Evolutionary conservation across 2,888 invertebrate genomes (phyloP), one percentile per base, ranked within the genome.

Genomic region (Dynastes grantii): DNA sequence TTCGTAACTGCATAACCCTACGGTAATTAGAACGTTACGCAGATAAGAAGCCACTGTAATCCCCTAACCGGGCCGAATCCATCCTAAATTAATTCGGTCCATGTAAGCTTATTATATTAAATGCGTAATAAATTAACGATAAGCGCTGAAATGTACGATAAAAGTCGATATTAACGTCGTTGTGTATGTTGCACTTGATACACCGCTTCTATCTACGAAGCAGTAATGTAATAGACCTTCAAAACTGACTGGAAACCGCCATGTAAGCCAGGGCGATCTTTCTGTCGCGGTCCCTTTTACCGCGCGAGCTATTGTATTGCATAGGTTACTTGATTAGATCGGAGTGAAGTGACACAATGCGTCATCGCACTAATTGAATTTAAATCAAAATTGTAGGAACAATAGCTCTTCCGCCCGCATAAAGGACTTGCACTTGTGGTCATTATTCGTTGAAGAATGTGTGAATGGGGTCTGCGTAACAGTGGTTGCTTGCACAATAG

Each of bases 341-440:
- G 29, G 11, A 13, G 32, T 32, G 63, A 32, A 63, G 32, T 9
- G 27, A 63, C 5, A 29, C 29, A 63, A 63, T 63, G 63, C 67
- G 45, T 45, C 67, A 67, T 67, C 22, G n/a, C 49, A 8, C 9
- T 67, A 49, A 67, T 67, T 67, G 67, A 67, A 67, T 67, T 49
- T 45, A 67, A 67, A 67, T 67, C 49, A 16, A 11, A 67, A 67
- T 67, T 45, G 49, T 11, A 67, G 45, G 67, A 45, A 67, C 65
- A 67, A 67, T 45, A 67, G 67, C 32, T 45, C 67, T 67, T 67
- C 67, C 67, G 67, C 67, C 67, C 67, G 67, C 67, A 67, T 67
- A 49, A 45, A 45, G 2, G 27, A 63, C 29, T 63, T 29, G 63
- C 32, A 11, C 11, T 63, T 63, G 11, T 9, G 22, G 27, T 63